Evolutionary conservation across 2,113 vertebrate genomes (phyloP).

Genomic region (Corythornis vintsioides): DNA sequence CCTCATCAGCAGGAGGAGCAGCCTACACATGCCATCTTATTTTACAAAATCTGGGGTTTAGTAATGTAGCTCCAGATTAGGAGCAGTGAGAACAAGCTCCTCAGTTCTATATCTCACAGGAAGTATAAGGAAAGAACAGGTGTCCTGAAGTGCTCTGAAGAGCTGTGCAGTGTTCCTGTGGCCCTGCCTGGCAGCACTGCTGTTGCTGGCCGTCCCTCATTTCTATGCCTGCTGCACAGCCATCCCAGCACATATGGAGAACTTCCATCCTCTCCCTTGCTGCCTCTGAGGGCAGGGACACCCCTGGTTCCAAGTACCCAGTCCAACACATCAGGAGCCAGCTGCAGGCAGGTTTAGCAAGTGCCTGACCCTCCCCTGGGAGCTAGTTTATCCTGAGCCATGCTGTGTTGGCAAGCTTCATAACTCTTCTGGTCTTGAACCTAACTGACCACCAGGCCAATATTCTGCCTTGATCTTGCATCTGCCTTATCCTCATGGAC

Average conservation of each 20-base stretch:
- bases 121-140: not conserved
- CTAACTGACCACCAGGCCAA: not conserved
- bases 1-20: not conserved
- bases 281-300: not conserved
- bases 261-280: not conserved
- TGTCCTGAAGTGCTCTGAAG: not conserved
- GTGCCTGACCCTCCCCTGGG: not conserved
- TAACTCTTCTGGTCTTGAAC: not conserved
- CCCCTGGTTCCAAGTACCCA: not conserved
- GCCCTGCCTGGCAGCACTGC: not conserved
- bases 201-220: not conserved
- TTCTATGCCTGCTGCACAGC: not conserved
- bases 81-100: not conserved
- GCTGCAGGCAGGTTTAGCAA: not conserved
- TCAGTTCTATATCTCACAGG: not conserved
- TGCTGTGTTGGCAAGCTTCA: fast-evolving
- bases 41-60: not conserved
- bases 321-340: fast-evolving
- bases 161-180: not conserved
- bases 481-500: not conserved
- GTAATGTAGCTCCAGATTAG: not conserved
- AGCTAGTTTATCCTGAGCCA: not conserved
- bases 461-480: not conserved
- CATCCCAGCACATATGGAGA: fast-evolving
- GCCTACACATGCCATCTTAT: fast-evolving